Conservation (phyloP, 2,797 vertebrate species). For the Lycodopsis pacificus region DNA sequence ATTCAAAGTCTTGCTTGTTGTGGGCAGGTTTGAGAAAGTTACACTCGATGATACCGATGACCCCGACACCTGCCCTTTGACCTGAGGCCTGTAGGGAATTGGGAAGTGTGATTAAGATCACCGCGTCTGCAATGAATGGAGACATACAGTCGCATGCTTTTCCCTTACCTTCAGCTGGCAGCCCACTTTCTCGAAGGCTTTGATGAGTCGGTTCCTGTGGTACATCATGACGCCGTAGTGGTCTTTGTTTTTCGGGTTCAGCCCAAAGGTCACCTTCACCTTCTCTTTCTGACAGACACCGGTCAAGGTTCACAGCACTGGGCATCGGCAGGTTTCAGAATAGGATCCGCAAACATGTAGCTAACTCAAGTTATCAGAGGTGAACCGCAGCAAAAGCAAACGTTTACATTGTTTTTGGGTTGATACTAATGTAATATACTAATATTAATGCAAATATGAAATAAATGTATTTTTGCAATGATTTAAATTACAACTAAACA, state of each 20-base stretch:
- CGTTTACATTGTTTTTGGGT: background rate
- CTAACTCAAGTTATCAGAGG: background rate
- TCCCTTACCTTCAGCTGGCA: constrained; percentile 85
- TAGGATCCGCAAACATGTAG: background rate
- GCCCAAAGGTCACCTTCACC: constrained; percentile 88
- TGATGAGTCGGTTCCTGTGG: constrained; percentile 88
- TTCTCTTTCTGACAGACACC: constrained; percentile 82
- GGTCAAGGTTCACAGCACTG: constrained; percentile 61
- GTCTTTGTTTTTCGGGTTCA: constrained; percentile 84
- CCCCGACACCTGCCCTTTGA: constrained; percentile 83
- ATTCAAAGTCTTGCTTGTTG: constrained; percentile 91
- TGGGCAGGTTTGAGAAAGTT: constrained; percentile 89
- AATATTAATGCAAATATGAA: background rate
- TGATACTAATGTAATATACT: background rate
- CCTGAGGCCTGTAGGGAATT: constrained; percentile 73
- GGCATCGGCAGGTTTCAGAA: background rate
- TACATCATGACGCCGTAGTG: constrained; percentile 89
- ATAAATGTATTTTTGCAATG: background rate
- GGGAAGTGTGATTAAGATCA: background rate
- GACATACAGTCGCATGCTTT: background rate
- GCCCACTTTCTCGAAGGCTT: constrained; percentile 88
- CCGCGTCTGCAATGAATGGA: background rate
- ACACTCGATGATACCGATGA: constrained; percentile 88
- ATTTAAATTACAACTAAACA: background rate
- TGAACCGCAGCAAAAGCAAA: background rate